Percentiles rank a stretch among this genome's conserved stretches.
These are phyloP conservation scores for Nixonia krombeini DNA, from an alignment of 1,140 invertebrate species.

Conservation along the genomic window DNA sequence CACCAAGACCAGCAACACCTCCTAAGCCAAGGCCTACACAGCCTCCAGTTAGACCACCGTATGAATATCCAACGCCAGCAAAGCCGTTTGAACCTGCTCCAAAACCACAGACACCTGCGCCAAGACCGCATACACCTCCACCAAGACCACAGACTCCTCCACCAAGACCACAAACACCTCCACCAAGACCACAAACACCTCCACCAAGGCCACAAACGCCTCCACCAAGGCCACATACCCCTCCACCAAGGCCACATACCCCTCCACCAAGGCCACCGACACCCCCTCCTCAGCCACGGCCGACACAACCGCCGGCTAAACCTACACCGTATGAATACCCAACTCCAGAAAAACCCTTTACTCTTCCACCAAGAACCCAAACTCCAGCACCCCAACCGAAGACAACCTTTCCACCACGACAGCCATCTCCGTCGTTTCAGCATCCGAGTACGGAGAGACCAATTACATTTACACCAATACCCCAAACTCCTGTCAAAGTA, in stretches of 20 bases:
- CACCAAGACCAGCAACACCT: background rate
- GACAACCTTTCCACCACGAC: too few relatives aligned
- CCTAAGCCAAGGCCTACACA: background rate
- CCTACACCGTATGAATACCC: background rate
- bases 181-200: conserved; percentile 3
- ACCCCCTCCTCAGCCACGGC: background rate
- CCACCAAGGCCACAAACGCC: background rate
- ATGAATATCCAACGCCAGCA: background rate
- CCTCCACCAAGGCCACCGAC: conserved; percentile 2
- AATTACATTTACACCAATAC: background rate
- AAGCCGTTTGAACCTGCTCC: background rate
- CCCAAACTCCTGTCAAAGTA: background rate
- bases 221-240: background rate
- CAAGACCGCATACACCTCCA: background rate
- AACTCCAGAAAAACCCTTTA: background rate
- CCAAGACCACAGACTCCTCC: conserved; percentile 3
- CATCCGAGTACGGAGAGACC: background rate
- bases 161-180: conserved; percentile 3
- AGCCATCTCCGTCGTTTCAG: too few relatives aligned
- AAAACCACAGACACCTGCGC: background rate
- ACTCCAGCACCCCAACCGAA: conserved; percentile 4
- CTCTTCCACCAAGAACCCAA: conserved; percentile 4
- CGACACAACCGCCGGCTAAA: background rate
- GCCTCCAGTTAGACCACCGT: too few relatives aligned
- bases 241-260: background rate